Base-by-base conservation (phyloP, 2,113 vertebrate species). In the Pomatorhinus ruficollis region DNA sequence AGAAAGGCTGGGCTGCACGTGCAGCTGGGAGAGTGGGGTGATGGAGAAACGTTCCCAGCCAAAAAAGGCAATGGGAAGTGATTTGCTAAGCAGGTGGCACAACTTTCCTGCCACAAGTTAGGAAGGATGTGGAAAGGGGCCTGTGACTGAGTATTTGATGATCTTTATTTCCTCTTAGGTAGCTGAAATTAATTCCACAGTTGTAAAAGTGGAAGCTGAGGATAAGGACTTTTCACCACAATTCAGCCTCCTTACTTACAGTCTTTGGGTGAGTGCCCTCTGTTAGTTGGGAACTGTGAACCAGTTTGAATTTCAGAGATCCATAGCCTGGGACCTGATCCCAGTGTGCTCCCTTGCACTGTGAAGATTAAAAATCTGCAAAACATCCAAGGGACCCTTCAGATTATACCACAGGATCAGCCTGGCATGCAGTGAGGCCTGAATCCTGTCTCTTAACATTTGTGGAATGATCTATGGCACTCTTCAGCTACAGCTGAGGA, bases 171-270 rank as follows among this genome's bases (percentile, higher is more conserved):
- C 60, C 28, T 65, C 30, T 45, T 45, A 98, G 97, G 86, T 94
- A 50, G 56, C 95, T 56, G 64, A 39, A 81, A 69, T 98, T 45
- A 27, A 65, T 63, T 52, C 27, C 10, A 72, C 39, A 0, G 94
- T 98, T 84, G 40, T 98, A 53, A 95, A 49, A 95, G 98, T 98
- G 53, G 56, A 19, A 66, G 98, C 98, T 16, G 2, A 16, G n/a
- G 98, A 99, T 66, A 56, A 68, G 19, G 98, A 98, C 72, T 80
- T 89, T 53, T 92, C 93, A 44, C 3, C 90, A 53, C 5, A 3
- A 3, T 97, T 96, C 92, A 98, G 13, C 78, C 5, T 28, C 56
- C 20, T 98, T n/a, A 80, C 74, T 27, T 99, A 98, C 86, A 97
- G 96, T 39, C 89, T 98, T 61, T 83, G 79, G 97, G 98, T 97